These are phyloP conservation scores for Diacarnus erythraeanus DNA, from an alignment of 37 sponge, comb jelly and placozoan genomes.

Conservation along the genomic window DNA sequence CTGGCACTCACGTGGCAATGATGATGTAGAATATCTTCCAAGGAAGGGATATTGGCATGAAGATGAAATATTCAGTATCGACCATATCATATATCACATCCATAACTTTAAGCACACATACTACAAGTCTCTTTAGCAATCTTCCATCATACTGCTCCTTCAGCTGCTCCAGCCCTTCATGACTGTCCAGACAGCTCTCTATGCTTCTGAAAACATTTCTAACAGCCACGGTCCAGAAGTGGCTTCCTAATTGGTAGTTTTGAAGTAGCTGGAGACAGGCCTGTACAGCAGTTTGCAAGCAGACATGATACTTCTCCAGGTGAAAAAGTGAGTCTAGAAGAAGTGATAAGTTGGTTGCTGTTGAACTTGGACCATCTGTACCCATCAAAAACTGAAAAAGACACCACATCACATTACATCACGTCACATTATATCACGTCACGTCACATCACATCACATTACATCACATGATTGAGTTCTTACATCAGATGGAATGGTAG, in stretches of 20 bases:
- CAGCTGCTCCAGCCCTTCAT: background rate
- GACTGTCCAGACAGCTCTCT: conserved; percentile 8
- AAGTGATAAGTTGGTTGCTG: conserved; percentile 24
- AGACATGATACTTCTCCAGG: conserved; percentile 14
- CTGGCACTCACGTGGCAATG: conserved; percentile 31
- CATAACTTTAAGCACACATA: conserved; percentile 32
- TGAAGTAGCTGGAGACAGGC: conserved; percentile 23
- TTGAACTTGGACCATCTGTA: background rate
- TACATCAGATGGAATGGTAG: conserved; percentile 26
- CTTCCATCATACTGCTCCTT: conserved; percentile 3
- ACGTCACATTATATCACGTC: no score
- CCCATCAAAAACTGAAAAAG: conserved; percentile 55
- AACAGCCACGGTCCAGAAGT: conserved; percentile 41
- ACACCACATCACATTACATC: background rate
- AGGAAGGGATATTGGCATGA: conserved; percentile 34
- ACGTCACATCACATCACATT: no score
- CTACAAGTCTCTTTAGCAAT: conserved; percentile 28
- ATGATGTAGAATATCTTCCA: conserved; percentile 67
- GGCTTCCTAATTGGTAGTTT: conserved; percentile 21
- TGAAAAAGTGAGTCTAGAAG: conserved; percentile 29
- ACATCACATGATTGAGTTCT: no score
- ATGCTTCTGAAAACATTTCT: conserved; percentile 6
- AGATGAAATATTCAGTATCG: conserved; percentile 24
- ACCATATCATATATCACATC: conserved; percentile 25
- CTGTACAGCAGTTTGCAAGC: conserved; percentile 18